Percentiles rank a stretch among this genome's conserved stretches.
phyloP scores from a whole-genome alignment of 2,113 vertebrate genomes.

The Tragelaphus buxtoni region DNA sequence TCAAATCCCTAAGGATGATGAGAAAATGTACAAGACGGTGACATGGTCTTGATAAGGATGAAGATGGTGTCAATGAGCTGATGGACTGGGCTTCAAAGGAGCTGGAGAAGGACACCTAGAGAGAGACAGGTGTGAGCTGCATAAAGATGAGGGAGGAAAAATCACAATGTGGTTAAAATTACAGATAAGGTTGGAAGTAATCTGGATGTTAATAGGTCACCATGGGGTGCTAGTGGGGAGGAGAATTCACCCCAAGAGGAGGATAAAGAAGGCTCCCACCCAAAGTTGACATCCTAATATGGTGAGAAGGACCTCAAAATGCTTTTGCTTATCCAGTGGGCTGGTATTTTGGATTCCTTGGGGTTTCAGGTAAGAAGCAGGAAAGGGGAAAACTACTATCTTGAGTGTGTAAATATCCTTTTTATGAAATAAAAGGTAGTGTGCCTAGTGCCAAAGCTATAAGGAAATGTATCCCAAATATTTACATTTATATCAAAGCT shows the following conservation, averaged over 20 bases:
- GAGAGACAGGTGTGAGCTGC: not conserved
- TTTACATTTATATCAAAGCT: not conserved
- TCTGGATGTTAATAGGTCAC: not conserved
- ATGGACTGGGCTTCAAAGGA: not conserved
- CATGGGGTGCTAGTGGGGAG: accelerated
- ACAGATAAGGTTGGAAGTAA: not conserved
- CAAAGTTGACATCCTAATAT: not conserved
- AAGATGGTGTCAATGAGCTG: not conserved
- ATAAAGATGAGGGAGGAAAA: not conserved
- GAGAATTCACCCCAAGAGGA: not conserved
- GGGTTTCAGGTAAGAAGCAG: not conserved
- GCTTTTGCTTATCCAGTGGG: not conserved
- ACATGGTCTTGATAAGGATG: not conserved
- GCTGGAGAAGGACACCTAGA: not conserved
- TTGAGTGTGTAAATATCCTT: not conserved
- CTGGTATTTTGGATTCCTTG: not conserved
- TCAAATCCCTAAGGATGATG: not conserved
- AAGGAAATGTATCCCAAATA: not conserved
- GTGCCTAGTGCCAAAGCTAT: not conserved
- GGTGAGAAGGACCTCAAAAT: not conserved
- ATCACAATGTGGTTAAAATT: not conserved
- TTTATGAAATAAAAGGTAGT: not conserved
- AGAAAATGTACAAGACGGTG: not conserved
- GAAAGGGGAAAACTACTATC: not conserved
- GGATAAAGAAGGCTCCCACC: not conserved